Evolutionary conservation across 53 echinoderm and acorn worm species (phyloP).

Genomic region (Echinometra lucunter): DNA sequence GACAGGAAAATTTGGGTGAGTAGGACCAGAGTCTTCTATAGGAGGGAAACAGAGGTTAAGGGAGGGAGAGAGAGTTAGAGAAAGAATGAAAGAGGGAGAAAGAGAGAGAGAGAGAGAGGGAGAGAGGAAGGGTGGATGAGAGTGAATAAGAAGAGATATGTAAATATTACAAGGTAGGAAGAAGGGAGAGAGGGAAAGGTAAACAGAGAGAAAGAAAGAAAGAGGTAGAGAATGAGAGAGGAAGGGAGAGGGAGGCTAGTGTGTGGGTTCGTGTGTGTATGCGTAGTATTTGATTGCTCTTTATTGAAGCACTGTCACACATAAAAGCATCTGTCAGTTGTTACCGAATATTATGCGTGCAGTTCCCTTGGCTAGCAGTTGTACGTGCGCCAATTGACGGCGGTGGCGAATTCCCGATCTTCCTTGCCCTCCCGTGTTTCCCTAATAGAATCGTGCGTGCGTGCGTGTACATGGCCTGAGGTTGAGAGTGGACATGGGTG

Average conservation of each 20-base stretch:
- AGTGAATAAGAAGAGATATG: too few relatives aligned
- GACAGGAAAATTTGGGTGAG: background rate
- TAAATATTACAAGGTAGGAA: too few relatives aligned
- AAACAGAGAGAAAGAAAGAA: background rate
- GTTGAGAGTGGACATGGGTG: background rate
- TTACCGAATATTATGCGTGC: conserved; percentile 62
- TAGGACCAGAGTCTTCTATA: background rate
- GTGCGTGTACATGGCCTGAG: conserved; percentile 27
- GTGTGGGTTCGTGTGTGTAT: conserved; percentile 34
- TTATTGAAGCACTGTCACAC: conserved; percentile 25
- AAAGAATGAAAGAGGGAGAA: too few relatives aligned
- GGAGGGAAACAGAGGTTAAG: background rate
- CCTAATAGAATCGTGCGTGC: conserved; percentile 2
- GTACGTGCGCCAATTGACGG: conserved; percentile 14
- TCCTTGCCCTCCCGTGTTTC: background rate
- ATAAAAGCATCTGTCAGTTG: conserved; percentile 49
- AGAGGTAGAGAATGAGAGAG: background rate
- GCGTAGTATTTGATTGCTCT: conserved; percentile 18
- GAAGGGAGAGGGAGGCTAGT: background rate
- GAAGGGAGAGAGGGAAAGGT: background rate
- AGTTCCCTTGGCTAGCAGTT: background rate
- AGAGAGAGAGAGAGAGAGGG: background rate
- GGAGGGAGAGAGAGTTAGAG: background rate
- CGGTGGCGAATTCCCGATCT: background rate
- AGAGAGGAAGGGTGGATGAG: too few relatives aligned